Evolutionary conservation across 2,888 invertebrate genomes (phyloP).

Genomic region (Hirtodrosophila duncani): DNA sequence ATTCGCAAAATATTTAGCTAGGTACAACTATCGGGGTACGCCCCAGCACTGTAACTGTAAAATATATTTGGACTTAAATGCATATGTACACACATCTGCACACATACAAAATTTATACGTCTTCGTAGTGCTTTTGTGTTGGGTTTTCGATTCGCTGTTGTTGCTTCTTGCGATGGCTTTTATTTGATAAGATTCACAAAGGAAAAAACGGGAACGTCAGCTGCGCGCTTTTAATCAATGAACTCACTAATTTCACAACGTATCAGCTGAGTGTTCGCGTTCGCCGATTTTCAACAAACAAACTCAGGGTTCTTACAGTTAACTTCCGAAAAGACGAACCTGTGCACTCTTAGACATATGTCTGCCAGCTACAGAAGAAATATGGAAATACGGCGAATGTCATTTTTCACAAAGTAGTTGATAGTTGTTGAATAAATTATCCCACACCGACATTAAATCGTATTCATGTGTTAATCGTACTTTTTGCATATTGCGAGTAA

Average conservation of each 20-base stretch:
- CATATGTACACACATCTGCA: not conserved
- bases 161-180: slow-evolving; percentile 19
- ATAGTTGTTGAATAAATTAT: too few relatives aligned
- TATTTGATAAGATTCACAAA: slow-evolving; percentile 32
- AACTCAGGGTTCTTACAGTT: slow-evolving; percentile 21
- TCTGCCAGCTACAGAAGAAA: too few relatives aligned
- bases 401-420: too few relatives aligned
- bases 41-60: too few relatives aligned
- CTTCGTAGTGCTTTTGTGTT: slow-evolving; percentile 19
- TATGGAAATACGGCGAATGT: too few relatives aligned
- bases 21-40: too few relatives aligned
- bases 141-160: slow-evolving; percentile 24
- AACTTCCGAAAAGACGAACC: too few relatives aligned
- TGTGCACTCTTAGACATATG: too few relatives aligned
- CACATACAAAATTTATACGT: slow-evolving; percentile 6
- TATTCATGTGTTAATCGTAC: too few relatives aligned
- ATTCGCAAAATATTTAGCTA: too few relatives aligned
- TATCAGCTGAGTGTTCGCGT: slow-evolving; percentile 44
- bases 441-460: too few relatives aligned
- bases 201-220: slow-evolving; percentile 51
- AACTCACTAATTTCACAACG: slow-evolving; percentile 37
- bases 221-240: slow-evolving; percentile 59
- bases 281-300: slow-evolving; percentile 14
- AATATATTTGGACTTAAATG: not conserved
- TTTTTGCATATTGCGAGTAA: too few relatives aligned